These are phyloP conservation scores for Gymnoscopelus braueri DNA, from an alignment of 2,797 vertebrate genomes.

Conservation along the genomic window DNA sequence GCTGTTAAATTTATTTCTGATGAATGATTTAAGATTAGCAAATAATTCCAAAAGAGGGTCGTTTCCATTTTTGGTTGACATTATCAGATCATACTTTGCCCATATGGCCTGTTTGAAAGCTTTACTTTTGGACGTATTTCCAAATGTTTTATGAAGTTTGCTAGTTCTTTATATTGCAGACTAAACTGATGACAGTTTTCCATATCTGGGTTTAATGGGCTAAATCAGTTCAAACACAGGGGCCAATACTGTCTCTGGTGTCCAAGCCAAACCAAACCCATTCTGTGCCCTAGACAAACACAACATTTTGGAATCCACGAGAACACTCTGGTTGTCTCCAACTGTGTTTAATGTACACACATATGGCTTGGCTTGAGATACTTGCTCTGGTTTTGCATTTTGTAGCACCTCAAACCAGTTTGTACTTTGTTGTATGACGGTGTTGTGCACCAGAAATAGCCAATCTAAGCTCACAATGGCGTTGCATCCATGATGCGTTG, in stretches of 20 bases:
- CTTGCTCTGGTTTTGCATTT: no score
- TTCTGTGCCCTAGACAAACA: slow-evolving; percentile 4
- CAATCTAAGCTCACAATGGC: no score
- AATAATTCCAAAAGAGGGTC: no score
- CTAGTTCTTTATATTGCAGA: not conserved
- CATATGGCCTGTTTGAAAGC: no score
- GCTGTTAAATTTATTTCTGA: no score
- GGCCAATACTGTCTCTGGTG: not conserved
- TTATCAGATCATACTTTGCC: no score
- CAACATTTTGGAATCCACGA: slow-evolving; percentile 20
- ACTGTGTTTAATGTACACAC: slow-evolving; percentile 18
- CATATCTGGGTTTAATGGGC: slow-evolving; percentile 34
- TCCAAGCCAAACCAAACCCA: slow-evolving; percentile 33
- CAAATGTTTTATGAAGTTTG: slow-evolving; percentile 14
- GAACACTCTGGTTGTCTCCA: slow-evolving; percentile 18
- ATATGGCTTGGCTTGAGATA: slow-evolving; percentile 3
- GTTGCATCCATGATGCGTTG: no score
- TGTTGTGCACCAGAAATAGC: no score
- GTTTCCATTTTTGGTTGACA: no score
- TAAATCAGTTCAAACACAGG: slow-evolving; percentile 23
- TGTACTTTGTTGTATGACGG: no score
- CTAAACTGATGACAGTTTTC: slow-evolving; percentile 29
- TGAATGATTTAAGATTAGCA: no score
- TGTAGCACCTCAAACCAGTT: no score
- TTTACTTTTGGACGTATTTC: slow-evolving; percentile 11